A percentile compares a stretch with the other conserved stretches of the same genome.
phyloP scores from a whole-genome alignment of 2,113 vertebrate species.

The Onychorhynchus coronatus region DNA sequence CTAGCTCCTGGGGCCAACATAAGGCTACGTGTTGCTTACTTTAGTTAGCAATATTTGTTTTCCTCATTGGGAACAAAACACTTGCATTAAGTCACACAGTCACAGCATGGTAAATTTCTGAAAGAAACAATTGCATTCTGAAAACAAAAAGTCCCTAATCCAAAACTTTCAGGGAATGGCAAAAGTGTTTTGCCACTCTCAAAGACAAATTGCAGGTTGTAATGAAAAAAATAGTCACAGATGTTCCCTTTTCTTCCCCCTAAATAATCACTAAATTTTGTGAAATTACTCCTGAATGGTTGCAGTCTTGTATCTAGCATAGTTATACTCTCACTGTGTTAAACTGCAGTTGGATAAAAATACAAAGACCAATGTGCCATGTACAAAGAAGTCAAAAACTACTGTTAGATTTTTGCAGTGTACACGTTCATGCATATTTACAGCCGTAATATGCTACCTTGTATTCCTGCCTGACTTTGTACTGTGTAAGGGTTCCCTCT shows the following conservation, averaged over 20 bases:
- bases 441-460: neutral
- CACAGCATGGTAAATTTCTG: neutral
- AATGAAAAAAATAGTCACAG: neutral
- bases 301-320: neutral
- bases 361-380: neutral
- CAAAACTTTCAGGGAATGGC: neutral
- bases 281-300: neutral
- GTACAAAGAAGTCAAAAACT: neutral
- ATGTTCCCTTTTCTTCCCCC: neutral
- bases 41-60: neutral
- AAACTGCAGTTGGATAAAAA: neutral
- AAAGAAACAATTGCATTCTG: neutral
- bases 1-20: neutral
- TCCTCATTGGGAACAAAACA: neutral
- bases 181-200: neutral
- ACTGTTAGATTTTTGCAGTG: neutral
- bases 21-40: neutral
- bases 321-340: neutral
- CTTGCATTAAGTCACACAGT: neutral
- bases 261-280: neutral
- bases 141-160: neutral
- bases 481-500: slow-evolving; percentile 52
- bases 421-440: neutral
- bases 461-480: neutral
- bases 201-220: neutral